Conservation (phyloP, 2,113 vertebrate genomes). For the Gasterosteus nipponicus region DNA sequence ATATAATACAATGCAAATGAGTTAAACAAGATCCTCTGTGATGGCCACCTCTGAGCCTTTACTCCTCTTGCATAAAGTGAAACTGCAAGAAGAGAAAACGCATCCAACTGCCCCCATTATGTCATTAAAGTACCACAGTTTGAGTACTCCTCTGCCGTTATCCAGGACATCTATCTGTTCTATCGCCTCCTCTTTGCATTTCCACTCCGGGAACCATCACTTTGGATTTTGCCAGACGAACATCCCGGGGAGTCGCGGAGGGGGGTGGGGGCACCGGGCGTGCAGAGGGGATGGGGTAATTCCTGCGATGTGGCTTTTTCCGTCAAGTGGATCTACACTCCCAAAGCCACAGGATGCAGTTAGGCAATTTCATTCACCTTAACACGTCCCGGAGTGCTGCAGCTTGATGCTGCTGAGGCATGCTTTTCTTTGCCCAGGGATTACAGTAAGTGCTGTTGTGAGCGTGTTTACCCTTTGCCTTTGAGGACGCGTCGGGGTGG, state of each 20-base stretch:
- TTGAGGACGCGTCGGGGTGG: constrained; percentile 61
- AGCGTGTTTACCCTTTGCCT: constrained; percentile 65
- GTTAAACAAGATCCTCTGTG: constrained; percentile 42
- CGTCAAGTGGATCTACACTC: constrained; percentile 40
- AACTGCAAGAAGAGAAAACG: constrained; percentile 43
- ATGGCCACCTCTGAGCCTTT: constrained; percentile 40
- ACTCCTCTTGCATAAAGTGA: constrained; percentile 34
- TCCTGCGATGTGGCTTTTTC: constrained; percentile 50
- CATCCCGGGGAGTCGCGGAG: constrained; percentile 56
- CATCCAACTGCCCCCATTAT: constrained; percentile 72
- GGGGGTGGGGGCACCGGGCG: constrained; percentile 20
- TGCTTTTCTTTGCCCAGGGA: constrained; percentile 68
- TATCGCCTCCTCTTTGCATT: constrained; percentile 47
- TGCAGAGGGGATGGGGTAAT: constrained; percentile 27
- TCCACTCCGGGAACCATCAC: constrained; percentile 53
- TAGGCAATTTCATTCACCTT: constrained; percentile 61
- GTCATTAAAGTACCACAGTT: constrained; percentile 62
- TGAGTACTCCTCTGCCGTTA: constrained; percentile 57
- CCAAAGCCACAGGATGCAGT: constrained; percentile 26
- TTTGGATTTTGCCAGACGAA: constrained; percentile 62
- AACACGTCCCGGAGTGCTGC: constrained; percentile 49
- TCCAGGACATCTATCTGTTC: constrained; percentile 57
- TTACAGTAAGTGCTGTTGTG: constrained; percentile 68
- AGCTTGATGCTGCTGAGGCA: constrained; percentile 66
- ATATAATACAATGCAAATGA: constrained; percentile 17